These are phyloP conservation scores for Wasmannia auropunctata DNA, from an alignment of 1,140 invertebrate genomes.

Conservation along the genomic window DNA sequence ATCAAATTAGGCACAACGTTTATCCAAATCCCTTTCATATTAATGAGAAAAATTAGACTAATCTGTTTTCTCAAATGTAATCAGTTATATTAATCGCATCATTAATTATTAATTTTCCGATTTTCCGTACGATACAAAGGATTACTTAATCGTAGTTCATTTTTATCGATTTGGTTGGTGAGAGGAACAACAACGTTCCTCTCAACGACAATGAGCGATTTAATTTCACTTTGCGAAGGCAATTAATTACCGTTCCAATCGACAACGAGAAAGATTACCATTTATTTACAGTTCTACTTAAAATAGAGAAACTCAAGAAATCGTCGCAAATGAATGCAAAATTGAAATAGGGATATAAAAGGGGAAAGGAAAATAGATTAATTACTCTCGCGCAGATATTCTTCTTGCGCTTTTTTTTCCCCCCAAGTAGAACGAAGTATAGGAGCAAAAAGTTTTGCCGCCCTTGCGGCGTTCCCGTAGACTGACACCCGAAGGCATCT, in stretches of 20 bases:
- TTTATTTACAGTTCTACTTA: too few species aligned
- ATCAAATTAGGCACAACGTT: neutral
- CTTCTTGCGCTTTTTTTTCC: neutral
- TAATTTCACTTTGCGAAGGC: neutral
- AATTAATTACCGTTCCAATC: neutral
- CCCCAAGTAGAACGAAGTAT: neutral
- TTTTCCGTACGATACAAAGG: too few species aligned
- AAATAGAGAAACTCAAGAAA: neutral
- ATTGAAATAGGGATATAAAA: neutral
- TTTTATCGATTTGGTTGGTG: neutral
- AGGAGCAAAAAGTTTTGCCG: slow-evolving; percentile 36
- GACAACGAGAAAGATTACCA: neutral
- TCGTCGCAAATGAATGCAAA: neutral
- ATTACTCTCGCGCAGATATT: neutral
- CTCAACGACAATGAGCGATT: neutral
- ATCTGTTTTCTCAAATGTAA: neutral
- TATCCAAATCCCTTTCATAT: neutral
- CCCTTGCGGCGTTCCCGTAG: slow-evolving; percentile 37
- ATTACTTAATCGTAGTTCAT: neutral
- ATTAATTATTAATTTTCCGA: neutral
- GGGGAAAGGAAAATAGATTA: neutral
- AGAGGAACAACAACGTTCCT: neutral
- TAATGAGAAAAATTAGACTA: neutral
- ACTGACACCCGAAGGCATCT: slow-evolving; percentile 53
- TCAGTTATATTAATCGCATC: neutral